These are phyloP conservation scores for Xestia c-nigrum DNA, from an alignment of 2,888 invertebrate species.

Conservation along the genomic window DNA sequence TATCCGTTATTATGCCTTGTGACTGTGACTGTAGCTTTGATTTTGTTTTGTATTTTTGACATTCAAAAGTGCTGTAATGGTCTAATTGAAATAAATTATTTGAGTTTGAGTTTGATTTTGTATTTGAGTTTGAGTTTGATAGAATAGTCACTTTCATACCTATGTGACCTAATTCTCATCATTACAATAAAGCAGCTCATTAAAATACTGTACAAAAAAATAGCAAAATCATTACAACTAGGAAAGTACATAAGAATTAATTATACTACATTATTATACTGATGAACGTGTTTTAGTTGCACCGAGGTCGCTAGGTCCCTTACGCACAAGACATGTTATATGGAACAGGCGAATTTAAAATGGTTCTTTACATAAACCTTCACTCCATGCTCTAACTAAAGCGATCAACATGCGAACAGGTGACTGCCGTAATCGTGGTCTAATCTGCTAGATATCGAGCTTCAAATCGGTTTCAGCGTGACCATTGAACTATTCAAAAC, in stretches of 20 bases:
- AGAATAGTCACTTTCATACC: not conserved
- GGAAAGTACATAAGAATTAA: slow-evolving; percentile 14
- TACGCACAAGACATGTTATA: not conserved
- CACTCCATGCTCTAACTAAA: not conserved
- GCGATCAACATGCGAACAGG: not conserved
- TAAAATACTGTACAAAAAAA: not conserved
- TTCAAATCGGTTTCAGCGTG: not conserved
- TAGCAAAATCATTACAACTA: slow-evolving; percentile 30
- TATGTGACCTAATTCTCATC: slow-evolving; percentile 3
- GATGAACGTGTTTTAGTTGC: slow-evolving; percentile 20
- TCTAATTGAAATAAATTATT: too few relatives aligned
- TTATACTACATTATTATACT: slow-evolving; percentile 40
- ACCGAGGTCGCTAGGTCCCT: slow-evolving; percentile 10
- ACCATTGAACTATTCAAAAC: not conserved
- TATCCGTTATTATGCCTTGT: too few relatives aligned
- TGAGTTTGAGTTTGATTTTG: too few relatives aligned
- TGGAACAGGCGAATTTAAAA: not conserved
- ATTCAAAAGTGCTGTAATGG: too few relatives aligned
- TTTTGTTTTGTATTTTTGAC: too few relatives aligned
- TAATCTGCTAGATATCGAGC: not conserved
- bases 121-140: too few relatives aligned
- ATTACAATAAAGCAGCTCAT: slow-evolving; percentile 8
- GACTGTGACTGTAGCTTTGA: too few relatives aligned
- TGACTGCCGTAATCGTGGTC: not conserved
- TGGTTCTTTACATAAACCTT: not conserved